These are phyloP conservation scores for Drosophila conformis DNA, from an alignment of 2,888 invertebrate genomes.

Conservation along the genomic window DNA sequence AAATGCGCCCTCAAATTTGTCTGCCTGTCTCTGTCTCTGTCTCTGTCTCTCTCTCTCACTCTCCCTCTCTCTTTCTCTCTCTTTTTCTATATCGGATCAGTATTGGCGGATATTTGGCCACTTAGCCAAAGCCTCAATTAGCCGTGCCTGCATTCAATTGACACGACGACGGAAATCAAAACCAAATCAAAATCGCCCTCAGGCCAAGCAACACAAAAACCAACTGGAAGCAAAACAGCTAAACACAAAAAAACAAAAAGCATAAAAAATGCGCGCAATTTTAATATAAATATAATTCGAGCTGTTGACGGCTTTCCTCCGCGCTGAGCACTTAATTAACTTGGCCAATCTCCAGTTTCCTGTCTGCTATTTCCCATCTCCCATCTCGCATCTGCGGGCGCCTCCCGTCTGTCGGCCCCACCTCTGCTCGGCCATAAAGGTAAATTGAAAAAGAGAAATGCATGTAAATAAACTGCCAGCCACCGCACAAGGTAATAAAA, in stretches of 20 bases:
- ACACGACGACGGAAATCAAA: conserved; percentile 60
- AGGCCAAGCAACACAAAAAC: conserved; percentile 28
- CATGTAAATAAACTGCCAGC: conserved; percentile 72
- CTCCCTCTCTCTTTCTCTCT: background rate
- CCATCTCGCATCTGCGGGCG: background rate
- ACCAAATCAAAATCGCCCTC: conserved; percentile 24
- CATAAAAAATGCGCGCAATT: conserved; percentile 1
- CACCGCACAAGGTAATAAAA: conserved; percentile 69
- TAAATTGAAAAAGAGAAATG: conserved; percentile 71
- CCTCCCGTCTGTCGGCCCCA: background rate
- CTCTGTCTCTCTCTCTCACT: background rate
- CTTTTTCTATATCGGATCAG: background rate
- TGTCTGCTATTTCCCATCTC: conserved; percentile 6
- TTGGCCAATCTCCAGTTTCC: conserved; percentile 30
- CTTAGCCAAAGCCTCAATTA: conserved; percentile 57
- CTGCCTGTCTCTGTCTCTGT: background rate
- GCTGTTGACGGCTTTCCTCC: conserved; percentile 11
- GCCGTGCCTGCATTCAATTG: conserved; percentile 57
- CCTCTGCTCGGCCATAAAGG: conserved; percentile 62
- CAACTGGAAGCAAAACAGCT: conserved; percentile 8
- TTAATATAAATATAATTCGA: conserved; percentile 43
- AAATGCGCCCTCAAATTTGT: conserved; percentile 59
- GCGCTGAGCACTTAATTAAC: conserved; percentile 56
- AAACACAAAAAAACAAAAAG: conserved; percentile 2
- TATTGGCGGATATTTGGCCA: conserved; percentile 55